Evolutionary conservation across 1,140 invertebrate genomes (phyloP), one percentile per base, ranked within the genome.

Genomic region (Anoplolepis gracilipes): DNA sequence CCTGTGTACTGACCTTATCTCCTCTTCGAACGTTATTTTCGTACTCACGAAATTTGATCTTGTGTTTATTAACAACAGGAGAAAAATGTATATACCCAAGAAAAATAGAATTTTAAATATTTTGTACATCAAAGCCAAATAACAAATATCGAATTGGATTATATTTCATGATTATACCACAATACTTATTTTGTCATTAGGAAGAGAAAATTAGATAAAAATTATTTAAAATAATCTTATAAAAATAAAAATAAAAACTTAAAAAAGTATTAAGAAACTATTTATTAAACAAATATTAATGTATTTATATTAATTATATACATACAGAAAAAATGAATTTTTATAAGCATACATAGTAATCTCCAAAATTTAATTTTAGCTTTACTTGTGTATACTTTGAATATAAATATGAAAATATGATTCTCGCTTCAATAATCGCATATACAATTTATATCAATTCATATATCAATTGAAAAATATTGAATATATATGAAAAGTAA

Each of bases 1-100:
- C 57, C 79, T 90, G 88, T 62, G 85, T 88, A 75, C 62, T 88
- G 90, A 92, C 91, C 92, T 91, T 92, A 93, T 93, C 91, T 93
- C 89, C 91, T 90, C 90, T 91, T 91, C 89, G 85, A 76, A 89
- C 88, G 90, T 90, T 89, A 85, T 85, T 91, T 84, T 75, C 57
- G 91, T 90, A 88, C 87, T 85, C 53, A 79, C 39, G 25, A 88
- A 87, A 49, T 49, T 49, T 49, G 46, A 49, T 53, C 11, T 36
- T 53, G 13, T 67, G 3, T n/a, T n/a, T n/a, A 36, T 78, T 8
- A 61, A 62, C 19, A 76, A 10, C 11, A 61, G 6, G 7, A 11
- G 19, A 70, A n/a, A n/a, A n/a, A n/a, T n/a, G n/a, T 22, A 10
- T 39, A 61, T 28, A 33, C 3, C 6, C 33, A n/a, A 76, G n/a